These are phyloP conservation scores for Pristionchus arcanus DNA, from an alignment of 2,888 invertebrate genomes.

Conservation along the genomic window DNA sequence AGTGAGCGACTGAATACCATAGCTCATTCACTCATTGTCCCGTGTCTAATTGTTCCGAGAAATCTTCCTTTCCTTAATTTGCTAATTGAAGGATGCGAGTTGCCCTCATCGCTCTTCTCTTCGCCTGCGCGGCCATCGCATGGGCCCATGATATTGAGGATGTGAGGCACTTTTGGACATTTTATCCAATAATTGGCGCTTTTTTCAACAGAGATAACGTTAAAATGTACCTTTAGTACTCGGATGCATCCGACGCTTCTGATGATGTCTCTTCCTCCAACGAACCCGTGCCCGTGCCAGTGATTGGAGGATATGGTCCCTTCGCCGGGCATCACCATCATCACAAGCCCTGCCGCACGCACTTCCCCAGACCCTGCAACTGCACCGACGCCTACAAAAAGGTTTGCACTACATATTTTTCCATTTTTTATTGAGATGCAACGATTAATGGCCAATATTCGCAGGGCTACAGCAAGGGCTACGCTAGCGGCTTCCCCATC, in stretches of 20 bases:
- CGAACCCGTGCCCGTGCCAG: slow-evolving; percentile 5
- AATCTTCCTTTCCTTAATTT: background rate
- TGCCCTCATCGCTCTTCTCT: slow-evolving; percentile 41
- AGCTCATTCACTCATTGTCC: background rate
- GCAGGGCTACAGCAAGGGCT: slow-evolving; percentile 24
- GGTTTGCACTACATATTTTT: background rate
- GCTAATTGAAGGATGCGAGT: background rate
- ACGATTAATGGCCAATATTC: background rate
- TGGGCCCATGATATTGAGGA: slow-evolving; percentile 10
- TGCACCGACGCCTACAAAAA: slow-evolving; percentile 36
- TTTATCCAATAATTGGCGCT: background rate
- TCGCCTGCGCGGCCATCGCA: background rate
- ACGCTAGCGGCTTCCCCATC: background rate
- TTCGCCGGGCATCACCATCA: background rate
- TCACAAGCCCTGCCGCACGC: background rate
- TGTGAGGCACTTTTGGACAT: background rate
- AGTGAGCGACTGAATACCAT: background rate
- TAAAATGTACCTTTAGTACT: too few relatives aligned
- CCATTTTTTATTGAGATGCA: too few relatives aligned
- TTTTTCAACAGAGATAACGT: too few relatives aligned
- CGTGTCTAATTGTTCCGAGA: background rate
- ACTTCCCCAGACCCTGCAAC: background rate
- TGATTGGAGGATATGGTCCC: background rate
- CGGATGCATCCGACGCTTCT: background rate
- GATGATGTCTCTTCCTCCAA: background rate